Percentiles rank a stretch among this genome's conserved stretches.
Conservation (phyloP, 2,113 vertebrate species). For the Bungarus multicinctus region DNA sequence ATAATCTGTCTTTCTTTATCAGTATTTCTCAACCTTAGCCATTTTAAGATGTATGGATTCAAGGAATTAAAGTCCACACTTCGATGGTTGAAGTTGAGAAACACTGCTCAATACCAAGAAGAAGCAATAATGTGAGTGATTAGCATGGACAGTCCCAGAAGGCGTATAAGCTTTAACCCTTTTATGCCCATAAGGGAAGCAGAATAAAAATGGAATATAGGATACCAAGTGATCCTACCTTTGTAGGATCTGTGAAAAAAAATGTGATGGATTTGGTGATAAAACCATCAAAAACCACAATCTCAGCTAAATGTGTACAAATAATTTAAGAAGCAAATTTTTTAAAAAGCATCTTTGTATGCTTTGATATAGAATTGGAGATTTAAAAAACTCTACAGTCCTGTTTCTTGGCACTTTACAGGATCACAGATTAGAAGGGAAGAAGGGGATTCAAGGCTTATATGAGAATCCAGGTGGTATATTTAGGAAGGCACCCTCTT, state of each 20-base stretch:
- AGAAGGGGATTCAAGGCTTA: neutral
- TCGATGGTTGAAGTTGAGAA: neutral
- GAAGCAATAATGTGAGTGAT: neutral
- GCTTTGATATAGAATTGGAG: neutral
- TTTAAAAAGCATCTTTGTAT: neutral
- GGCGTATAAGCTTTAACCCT: neutral
- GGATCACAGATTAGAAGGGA: neutral
- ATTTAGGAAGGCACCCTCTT: neutral
- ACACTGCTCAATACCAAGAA: neutral
- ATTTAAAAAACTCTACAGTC: neutral
- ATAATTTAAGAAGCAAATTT: neutral
- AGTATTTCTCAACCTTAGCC: neutral
- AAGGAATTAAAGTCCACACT: neutral
- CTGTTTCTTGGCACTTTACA: neutral
- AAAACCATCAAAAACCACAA: neutral
- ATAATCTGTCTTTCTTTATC: neutral
- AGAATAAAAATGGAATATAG: neutral
- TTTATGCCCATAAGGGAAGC: neutral
- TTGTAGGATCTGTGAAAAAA: neutral
- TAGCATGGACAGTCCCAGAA: neutral
- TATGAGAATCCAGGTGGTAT: neutral
- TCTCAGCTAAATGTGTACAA: neutral
- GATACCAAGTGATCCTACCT: neutral
- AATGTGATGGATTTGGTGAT: neutral
- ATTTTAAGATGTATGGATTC: neutral